Evolutionary conservation across 2,888 invertebrate genomes (phyloP).

Genomic region (Heliconius erato): DNA sequence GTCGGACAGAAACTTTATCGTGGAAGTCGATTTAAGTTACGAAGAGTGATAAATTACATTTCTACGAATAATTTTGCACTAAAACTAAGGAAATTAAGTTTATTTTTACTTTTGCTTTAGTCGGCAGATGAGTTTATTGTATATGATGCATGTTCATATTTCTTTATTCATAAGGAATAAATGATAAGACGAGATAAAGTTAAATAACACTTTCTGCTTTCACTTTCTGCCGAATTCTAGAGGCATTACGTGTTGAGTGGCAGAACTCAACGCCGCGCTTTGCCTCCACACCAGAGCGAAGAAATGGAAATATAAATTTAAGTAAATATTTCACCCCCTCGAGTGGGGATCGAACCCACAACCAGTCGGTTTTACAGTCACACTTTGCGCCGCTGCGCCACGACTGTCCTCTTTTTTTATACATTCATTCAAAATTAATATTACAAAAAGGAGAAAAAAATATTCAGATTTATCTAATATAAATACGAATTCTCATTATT

Average conservation of each 20-base stretch:
- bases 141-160: not conserved
- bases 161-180: not conserved
- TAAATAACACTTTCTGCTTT: too few relatives aligned
- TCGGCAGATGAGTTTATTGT: conserved; percentile 16
- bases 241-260: too few relatives aligned
- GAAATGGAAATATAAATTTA: too few relatives aligned
- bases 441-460: conserved; percentile 2
- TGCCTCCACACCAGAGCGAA: too few relatives aligned
- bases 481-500: conserved; percentile 26
- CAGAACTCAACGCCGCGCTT: too few relatives aligned
- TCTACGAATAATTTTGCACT: conserved; percentile 47
- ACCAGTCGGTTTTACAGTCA: too few relatives aligned
- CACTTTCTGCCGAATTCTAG: too few relatives aligned
- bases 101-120: not conserved
- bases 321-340: too few relatives aligned
- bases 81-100: conserved; percentile 36
- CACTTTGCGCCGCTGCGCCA: too few relatives aligned
- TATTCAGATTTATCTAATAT: conserved; percentile 15
- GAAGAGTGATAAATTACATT: conserved; percentile 61
- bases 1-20: conserved; percentile 74
- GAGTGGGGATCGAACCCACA: too few relatives aligned
- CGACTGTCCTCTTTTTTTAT: not conserved
- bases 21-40: conserved; percentile 82
- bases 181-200: not conserved
- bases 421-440: not conserved